These are phyloP conservation scores for Notolabrus celidotus DNA, from an alignment of 2,797 vertebrate species.

Conservation along the genomic window DNA sequence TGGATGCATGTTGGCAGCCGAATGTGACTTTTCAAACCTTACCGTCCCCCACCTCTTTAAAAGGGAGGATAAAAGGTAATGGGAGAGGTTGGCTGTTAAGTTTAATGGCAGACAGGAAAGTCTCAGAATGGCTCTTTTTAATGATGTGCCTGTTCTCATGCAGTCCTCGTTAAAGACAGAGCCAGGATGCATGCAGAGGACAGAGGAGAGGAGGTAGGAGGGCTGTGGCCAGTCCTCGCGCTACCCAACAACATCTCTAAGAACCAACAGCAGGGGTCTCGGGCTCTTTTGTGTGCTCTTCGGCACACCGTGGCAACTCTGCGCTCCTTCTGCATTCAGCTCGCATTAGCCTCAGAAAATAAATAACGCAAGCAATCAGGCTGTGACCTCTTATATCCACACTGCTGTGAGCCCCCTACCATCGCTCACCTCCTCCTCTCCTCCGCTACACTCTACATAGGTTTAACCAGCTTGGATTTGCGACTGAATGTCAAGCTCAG, in stretches of 20 bases:
- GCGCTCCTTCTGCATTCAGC: conserved; percentile 61
- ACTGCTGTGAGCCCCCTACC: conserved; percentile 13
- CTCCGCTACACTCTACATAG: conserved; percentile 42
- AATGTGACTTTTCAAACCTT: conserved; percentile 90
- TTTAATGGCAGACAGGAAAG: conserved; percentile 92
- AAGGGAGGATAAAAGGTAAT: conserved; percentile 85
- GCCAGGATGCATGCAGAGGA: conserved; percentile 67
- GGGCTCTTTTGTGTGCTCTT: conserved; percentile 56
- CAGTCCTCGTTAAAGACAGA: conserved; percentile 84
- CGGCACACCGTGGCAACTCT: conserved; percentile 45
- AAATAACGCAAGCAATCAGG: conserved; percentile 75
- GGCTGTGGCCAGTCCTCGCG: conserved; percentile 54
- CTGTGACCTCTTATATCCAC: conserved; percentile 63
- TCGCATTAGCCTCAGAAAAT: conserved; percentile 76
- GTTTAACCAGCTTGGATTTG: conserved; percentile 65
- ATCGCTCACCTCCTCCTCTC: neutral
- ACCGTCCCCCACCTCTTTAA: conserved; percentile 66
- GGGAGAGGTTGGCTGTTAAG: conserved; percentile 88
- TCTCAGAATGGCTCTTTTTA: conserved; percentile 90
- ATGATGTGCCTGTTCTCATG: conserved; percentile 88
- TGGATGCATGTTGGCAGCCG: conserved; percentile 82
- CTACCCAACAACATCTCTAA: conserved; percentile 38
- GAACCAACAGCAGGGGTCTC: conserved; percentile 45
- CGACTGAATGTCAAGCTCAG: conserved; percentile 61
- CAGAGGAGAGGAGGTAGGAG: conserved; percentile 28